These are phyloP conservation scores for Zosterops borbonicus DNA, from an alignment of 2,113 vertebrate species.

Conservation along the genomic window DNA sequence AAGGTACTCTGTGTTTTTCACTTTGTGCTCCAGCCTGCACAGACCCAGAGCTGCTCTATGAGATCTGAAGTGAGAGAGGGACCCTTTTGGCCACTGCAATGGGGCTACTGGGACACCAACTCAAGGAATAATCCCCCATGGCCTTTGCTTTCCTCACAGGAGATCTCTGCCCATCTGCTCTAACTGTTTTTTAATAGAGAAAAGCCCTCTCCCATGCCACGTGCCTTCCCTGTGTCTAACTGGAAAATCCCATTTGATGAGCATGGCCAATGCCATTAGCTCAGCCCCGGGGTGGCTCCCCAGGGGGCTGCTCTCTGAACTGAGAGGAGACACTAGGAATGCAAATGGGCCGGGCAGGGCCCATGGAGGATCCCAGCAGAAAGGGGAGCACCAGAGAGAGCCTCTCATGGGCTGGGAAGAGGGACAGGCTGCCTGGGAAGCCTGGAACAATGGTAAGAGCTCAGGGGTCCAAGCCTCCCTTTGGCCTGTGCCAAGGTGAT, in stretches of 20 bases:
- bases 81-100: not conserved
- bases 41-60: not conserved
- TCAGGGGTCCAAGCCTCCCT: not conserved
- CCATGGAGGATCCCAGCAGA: not conserved
- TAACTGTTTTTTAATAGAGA: not conserved
- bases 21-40: not conserved
- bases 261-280: not conserved
- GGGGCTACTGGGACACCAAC: not conserved
- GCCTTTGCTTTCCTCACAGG: not conserved
- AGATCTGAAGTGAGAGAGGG: not conserved
- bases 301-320: not conserved
- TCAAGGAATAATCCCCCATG: not conserved
- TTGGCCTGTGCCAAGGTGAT: not conserved
- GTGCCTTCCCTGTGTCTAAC: not conserved
- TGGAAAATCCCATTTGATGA: slow-evolving; percentile 29
- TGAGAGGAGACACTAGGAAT: not conserved
- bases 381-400: not conserved
- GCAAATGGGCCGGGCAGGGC: not conserved
- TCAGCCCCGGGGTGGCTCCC: slow-evolving; percentile 5
- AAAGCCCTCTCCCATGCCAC: not conserved
- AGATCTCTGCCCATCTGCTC: slow-evolving; percentile 30
- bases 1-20: not conserved
- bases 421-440: not conserved
- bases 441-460: not conserved
- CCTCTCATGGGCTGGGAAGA: not conserved